Conservation (phyloP, 2,113 vertebrate species). For the Vulpes ferrilata region DNA sequence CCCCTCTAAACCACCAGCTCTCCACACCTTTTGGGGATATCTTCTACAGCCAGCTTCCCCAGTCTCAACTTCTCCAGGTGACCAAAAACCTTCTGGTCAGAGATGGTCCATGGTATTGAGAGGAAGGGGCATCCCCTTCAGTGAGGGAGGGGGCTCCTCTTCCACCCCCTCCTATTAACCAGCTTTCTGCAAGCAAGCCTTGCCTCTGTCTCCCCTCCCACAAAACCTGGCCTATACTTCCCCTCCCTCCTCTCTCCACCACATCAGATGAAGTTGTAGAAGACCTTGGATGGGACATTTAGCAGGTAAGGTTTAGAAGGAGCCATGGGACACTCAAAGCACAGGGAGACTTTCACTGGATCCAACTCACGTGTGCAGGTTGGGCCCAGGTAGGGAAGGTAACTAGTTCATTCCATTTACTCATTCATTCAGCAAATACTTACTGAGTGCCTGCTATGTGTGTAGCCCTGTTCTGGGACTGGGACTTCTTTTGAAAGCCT, state of each 20-base stretch:
- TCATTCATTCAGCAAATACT: background rate
- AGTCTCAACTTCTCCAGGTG: background rate
- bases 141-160: background rate
- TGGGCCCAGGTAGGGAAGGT: background rate
- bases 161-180: background rate
- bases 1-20: background rate
- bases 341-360: background rate
- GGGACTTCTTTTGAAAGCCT: background rate
- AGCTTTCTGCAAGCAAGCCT: background rate
- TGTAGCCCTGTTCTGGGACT: background rate
- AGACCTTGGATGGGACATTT: background rate
- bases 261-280: background rate
- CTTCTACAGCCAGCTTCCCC: background rate
- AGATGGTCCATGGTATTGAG: background rate
- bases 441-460: background rate
- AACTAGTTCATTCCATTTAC: background rate
- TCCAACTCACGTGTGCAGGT: background rate
- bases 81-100: background rate
- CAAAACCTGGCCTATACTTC: background rate
- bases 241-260: background rate
- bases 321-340: background rate
- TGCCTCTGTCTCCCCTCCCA: background rate
- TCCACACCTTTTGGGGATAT: too few species aligned
- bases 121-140: background rate
- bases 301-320: background rate